Evolutionary conservation across 2,113 vertebrate species (phyloP), one percentile per base, ranked within the genome.

Genomic region (Pachypanchax playfairii): DNA sequence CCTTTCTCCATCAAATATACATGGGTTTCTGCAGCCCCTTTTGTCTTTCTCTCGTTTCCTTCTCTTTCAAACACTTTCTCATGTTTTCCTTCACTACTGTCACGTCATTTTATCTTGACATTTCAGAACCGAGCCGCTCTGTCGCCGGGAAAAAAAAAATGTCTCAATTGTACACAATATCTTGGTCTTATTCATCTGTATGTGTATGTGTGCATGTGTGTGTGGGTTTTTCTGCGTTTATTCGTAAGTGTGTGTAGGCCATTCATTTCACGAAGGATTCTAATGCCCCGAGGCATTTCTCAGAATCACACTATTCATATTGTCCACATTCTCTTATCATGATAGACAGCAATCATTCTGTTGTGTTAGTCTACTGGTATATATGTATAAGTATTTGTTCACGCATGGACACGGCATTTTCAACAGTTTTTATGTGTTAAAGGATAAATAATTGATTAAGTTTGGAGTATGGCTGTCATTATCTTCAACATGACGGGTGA

Each of bases 51-150:
- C 20, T 63, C 21, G 39, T 36, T 44, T 50, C 39, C 49, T 53
- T 73, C 42, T 35, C 54, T 63, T 59, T 63, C 47, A 72, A 60
- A 74, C 56, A 53, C 66, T 57, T 73, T 49, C 70, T 83, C 72
- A 29, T 79, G 78, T 82, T 77, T 80, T 74, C 73, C 52, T 70
- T 53, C 73, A 20, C 57, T 56, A 61, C 78, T 75, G 68, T 83
- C 81, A 58, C 57, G 26, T 58, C 73, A 69, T 82, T 86, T 84
- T 71, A 77, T 82, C 82, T 83, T 84, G 78, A 86, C 80, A 84
- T 87, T 88, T 88, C 59, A 70, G 82, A 87, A 76, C 50, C 13
- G n/a, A 41, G 50, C 53, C 41, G 0, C 64, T 66, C 36, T 64
- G 50, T 82, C 59, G 71, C 58, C 44, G 43, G 31, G 36, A 77